Evolutionary conservation across 2,113 vertebrate genomes (phyloP).

Genomic region (Stigmatopora nigra): DNA sequence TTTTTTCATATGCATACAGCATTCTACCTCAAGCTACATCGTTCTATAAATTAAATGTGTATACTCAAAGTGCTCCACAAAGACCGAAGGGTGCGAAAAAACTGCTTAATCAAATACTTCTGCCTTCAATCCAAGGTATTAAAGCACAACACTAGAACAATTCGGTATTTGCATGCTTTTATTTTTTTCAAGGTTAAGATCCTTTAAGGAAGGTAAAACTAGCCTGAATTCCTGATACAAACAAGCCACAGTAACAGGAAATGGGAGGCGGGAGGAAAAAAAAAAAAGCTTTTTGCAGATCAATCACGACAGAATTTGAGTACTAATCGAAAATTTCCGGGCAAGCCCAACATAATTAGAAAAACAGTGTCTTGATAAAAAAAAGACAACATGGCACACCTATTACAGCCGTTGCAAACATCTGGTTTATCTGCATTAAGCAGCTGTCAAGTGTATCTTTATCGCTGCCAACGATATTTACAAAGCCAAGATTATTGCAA

Average conservation of each 20-base stretch:
- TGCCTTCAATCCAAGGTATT: no score
- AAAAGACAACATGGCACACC: neutral
- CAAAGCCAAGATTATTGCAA: neutral
- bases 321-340: neutral
- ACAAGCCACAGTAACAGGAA: neutral
- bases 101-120: no score
- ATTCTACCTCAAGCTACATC: no score
- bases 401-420: neutral
- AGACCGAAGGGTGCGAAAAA: no score
- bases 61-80: no score
- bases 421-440: slow-evolving; percentile 7
- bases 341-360: neutral
- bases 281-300: neutral
- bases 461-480: neutral
- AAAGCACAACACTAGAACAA: no score
- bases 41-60: no score
- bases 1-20: no score
- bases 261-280: neutral
- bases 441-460: slow-evolving; percentile 11
- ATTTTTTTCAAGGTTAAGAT: neutral
- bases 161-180: neutral
- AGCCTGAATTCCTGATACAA: neutral
- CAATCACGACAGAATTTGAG: neutral
- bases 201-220: neutral
- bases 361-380: neutral